phyloP scores from a whole-genome alignment of 2,888 invertebrate genomes.

The Lomographa bimaculata region DNA sequence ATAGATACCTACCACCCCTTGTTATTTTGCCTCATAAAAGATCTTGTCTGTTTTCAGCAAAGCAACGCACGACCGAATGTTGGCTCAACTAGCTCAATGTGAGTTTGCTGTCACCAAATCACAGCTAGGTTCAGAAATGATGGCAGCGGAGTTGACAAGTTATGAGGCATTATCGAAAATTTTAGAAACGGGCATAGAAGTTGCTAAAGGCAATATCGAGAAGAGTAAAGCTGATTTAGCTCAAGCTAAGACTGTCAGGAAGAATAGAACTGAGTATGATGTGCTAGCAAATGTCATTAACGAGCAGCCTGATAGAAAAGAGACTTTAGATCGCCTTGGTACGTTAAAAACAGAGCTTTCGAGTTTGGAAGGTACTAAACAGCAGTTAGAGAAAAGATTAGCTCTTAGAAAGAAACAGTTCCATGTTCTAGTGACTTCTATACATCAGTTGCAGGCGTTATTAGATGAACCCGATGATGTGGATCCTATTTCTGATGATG shows the following conservation, averaged over 20 bases:
- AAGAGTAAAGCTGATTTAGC: constrained; percentile 91
- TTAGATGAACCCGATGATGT: constrained; percentile 88
- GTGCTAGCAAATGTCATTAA: constrained; percentile 95
- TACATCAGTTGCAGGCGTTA: constrained; percentile 92
- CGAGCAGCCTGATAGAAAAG: constrained; percentile 94
- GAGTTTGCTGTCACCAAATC: constrained; percentile 95
- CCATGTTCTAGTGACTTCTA: constrained; percentile 93
- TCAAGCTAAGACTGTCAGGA: constrained; percentile 93
- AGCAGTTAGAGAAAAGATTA: constrained; percentile 89
- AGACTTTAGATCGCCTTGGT: constrained; percentile 87
- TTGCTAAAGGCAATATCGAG: constrained; percentile 91
- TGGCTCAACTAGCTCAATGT: constrained; percentile 93
- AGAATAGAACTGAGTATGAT: constrained; percentile 96
- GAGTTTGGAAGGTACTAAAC: constrained; percentile 87
- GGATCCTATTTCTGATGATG: constrained; percentile 62
- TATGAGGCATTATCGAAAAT: constrained; percentile 90
- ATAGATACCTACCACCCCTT: too few species aligned
- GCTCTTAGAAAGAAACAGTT: constrained; percentile 95
- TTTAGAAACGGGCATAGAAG: constrained; percentile 90
- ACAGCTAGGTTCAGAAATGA: constrained; percentile 90
- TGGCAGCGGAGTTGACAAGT: constrained; percentile 91
- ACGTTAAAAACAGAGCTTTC: constrained; percentile 89
- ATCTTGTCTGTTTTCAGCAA: constrained; percentile 72
- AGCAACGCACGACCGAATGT: constrained; percentile 89
- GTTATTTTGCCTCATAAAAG: too few species aligned